Evolutionary conservation across 1,140 invertebrate genomes (phyloP).

Genomic region (Delia radicum): DNA sequence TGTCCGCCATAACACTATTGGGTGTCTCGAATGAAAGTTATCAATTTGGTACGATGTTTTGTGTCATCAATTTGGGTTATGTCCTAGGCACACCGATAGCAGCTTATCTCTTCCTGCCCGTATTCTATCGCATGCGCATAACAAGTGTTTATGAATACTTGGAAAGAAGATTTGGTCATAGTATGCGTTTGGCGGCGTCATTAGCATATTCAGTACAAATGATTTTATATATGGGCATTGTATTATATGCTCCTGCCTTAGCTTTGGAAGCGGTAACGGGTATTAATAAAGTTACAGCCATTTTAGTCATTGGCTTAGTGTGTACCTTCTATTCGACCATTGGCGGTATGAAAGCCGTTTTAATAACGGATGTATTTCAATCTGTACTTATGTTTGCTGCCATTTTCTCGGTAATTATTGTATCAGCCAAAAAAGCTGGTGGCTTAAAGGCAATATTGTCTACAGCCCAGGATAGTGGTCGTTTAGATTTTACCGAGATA

Average conservation of each 20-base stretch:
- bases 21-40: slow-evolving; percentile 76
- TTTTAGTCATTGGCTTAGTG: slow-evolving; percentile 75
- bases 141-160: slow-evolving; percentile 92
- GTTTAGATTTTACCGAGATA: slow-evolving; percentile 64
- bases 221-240: slow-evolving; percentile 89
- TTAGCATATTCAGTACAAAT: slow-evolving; percentile 80
- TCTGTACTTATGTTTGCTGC: slow-evolving; percentile 76
- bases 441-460: slow-evolving; percentile 68
- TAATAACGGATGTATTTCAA: slow-evolving; percentile 85
- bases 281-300: slow-evolving; percentile 69
- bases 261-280: slow-evolving; percentile 86
- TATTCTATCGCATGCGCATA: slow-evolving; percentile 82
- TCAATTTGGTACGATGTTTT: slow-evolving; percentile 78
- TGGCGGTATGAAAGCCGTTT: slow-evolving; percentile 87
- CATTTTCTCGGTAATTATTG: slow-evolving; percentile 72
- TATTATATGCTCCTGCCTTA: slow-evolving; percentile 87
- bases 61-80: slow-evolving; percentile 80
- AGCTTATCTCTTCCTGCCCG: slow-evolving; percentile 80
- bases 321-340: slow-evolving; percentile 86
- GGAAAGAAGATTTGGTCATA: slow-evolving; percentile 75
- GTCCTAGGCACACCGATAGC: slow-evolving; percentile 80
- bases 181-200: slow-evolving; percentile 69
- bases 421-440: slow-evolving; percentile 65
- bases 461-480: slow-evolving; percentile 64
- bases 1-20: slow-evolving; percentile 90